Percentiles rank a stretch among this genome's conserved stretches.
These are phyloP conservation scores for Melanotaenia boesemani DNA, from an alignment of 2,797 vertebrate species.

Conservation along the genomic window DNA sequence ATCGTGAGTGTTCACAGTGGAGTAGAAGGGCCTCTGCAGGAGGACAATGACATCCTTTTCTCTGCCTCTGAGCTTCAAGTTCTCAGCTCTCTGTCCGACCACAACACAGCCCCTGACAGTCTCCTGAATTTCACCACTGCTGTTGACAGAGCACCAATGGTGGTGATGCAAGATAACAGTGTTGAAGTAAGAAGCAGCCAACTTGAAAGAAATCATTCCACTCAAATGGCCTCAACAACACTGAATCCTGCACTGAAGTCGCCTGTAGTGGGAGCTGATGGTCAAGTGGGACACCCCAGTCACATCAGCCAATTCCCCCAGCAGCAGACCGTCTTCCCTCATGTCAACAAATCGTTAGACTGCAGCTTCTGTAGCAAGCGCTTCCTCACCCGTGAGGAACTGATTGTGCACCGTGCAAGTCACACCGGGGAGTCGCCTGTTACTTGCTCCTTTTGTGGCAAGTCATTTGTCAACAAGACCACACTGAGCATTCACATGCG, in stretches of 20 bases:
- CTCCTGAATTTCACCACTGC: conserved; percentile 42
- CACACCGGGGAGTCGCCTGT: conserved; percentile 73
- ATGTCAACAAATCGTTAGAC: conserved; percentile 58
- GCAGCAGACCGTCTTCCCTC: conserved; percentile 46
- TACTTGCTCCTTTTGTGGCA: conserved; percentile 67
- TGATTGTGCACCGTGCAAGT: conserved; percentile 67
- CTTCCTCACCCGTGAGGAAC: conserved; percentile 69
- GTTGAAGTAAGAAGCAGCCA: conserved; percentile 45
- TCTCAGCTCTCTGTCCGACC: conserved; percentile 68
- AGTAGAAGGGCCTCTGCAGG: conserved; percentile 64
- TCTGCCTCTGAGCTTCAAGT: conserved; percentile 66
- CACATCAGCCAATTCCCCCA: conserved; percentile 59
- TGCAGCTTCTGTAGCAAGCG: conserved; percentile 72
- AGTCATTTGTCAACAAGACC: conserved; percentile 77
- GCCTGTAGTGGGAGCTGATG: conserved; percentile 15
- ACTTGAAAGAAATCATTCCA: conserved; percentile 49
- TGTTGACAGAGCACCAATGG: conserved; percentile 31
- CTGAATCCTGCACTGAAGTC: conserved; percentile 42
- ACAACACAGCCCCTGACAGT: conserved; percentile 44
- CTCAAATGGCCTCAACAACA: conserved; percentile 37
- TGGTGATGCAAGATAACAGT: conserved; percentile 47
- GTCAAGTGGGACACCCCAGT: conserved; percentile 49
- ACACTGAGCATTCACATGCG: conserved; percentile 80
- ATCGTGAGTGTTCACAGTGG: conserved; percentile 71
- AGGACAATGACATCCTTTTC: conserved; percentile 65